Evolutionary conservation across 2,113 vertebrate genomes (phyloP).

Genomic region (Rafetus swinhoei): DNA sequence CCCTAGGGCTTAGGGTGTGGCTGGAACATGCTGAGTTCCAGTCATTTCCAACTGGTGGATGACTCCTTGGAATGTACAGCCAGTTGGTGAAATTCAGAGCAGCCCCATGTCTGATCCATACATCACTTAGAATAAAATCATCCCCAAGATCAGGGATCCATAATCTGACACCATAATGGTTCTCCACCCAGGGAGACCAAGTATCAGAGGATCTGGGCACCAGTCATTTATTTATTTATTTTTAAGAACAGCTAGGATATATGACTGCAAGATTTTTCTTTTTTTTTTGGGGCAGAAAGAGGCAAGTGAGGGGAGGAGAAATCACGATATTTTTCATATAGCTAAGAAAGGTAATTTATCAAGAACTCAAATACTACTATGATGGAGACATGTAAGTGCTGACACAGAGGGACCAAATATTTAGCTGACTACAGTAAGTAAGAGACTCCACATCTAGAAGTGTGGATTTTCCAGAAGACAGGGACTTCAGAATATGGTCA

Average conservation of each 20-base stretch:
- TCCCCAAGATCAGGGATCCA: background rate
- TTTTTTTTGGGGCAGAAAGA: background rate
- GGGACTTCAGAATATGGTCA: background rate
- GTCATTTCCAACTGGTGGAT: background rate
- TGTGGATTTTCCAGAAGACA: background rate
- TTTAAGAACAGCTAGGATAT: background rate
- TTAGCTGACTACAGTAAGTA: background rate
- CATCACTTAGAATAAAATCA: background rate
- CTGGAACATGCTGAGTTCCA: background rate
- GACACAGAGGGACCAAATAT: background rate
- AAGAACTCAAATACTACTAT: background rate
- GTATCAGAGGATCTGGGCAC: background rate
- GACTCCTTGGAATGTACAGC: background rate
- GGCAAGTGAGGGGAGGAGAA: background rate
- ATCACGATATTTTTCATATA: background rate
- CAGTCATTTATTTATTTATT: background rate
- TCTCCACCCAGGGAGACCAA: background rate
- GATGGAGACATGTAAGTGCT: background rate
- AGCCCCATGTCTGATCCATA: background rate
- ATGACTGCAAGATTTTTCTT: background rate
- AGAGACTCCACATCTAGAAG: background rate
- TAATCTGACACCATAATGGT: background rate
- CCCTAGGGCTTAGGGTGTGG: background rate
- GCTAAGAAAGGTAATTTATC: background rate
- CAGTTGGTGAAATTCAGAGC: background rate